phyloP scores from a whole-genome alignment of 2,113 vertebrate species.

The Eulemur macaco region DNA sequence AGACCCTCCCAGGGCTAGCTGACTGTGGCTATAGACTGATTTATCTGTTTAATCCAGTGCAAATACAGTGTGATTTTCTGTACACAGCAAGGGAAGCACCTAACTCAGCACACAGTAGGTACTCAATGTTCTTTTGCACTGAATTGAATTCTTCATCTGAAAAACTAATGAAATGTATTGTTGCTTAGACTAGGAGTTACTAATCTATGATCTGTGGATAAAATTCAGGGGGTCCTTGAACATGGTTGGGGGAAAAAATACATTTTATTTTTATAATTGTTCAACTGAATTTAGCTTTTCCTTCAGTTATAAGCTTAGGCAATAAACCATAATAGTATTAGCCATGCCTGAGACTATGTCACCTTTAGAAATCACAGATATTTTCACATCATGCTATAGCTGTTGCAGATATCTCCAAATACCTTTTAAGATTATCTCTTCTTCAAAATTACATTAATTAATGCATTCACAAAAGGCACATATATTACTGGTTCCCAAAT shows the following conservation, averaged over 20 bases:
- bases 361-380: conserved; percentile 30
- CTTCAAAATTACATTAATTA: conserved; percentile 16
- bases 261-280: conserved; percentile 35
- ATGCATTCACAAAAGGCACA: neutral
- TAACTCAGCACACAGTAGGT: neutral
- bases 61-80: neutral
- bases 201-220: neutral
- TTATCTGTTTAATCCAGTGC: neutral
- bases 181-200: neutral
- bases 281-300: conserved; percentile 26
- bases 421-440: conserved; percentile 13
- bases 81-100: neutral
- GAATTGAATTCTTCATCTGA: conserved; percentile 42
- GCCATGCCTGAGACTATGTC: neutral
- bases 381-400: neutral
- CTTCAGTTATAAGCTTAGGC: neutral
- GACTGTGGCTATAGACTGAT: neutral
- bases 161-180: conserved; percentile 16
- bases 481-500: conserved; percentile 17
- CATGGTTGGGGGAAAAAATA: neutral
- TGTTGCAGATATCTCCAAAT: neutral
- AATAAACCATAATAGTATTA: neutral
- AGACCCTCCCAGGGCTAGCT: neutral
- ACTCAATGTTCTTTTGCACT: neutral
- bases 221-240: neutral